Percentiles rank a stretch among this genome's conserved stretches.
phyloP scores from a whole-genome alignment of 2,888 invertebrate genomes.

The Monoplex corrugatus region DNA sequence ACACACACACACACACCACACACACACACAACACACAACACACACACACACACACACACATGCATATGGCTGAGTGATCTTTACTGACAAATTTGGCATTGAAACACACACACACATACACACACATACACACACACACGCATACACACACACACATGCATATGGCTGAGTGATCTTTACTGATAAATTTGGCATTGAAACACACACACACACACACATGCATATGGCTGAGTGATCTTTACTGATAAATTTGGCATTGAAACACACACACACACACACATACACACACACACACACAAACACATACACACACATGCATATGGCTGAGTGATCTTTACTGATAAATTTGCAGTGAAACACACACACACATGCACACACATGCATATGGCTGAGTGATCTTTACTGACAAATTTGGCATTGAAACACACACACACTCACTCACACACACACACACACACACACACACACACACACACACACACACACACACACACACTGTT shows the following conservation, averaged over 20 bases:
- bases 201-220: neutral
- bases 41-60: neutral
- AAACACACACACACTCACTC: neutral
- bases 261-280: neutral
- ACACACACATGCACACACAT: neutral
- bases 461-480: neutral
- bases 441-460: neutral
- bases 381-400: too few relatives aligned
- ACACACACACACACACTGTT: neutral
- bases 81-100: too few relatives aligned
- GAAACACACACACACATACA: constrained; percentile 15
- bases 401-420: too few relatives aligned
- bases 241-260: too few relatives aligned
- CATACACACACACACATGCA: neutral
- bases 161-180: too few relatives aligned
- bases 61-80: too few relatives aligned
- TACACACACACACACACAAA: neutral
- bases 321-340: too few relatives aligned
- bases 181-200: too few relatives aligned
- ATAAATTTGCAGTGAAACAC: too few relatives aligned
- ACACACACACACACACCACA: too few relatives aligned
- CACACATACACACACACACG: neutral
- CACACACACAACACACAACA: too few relatives aligned
- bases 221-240: neutral
- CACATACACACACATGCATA: neutral